Conservation (phyloP, 2,797 vertebrate species). For the Eurystomus glaucurus region DNA sequence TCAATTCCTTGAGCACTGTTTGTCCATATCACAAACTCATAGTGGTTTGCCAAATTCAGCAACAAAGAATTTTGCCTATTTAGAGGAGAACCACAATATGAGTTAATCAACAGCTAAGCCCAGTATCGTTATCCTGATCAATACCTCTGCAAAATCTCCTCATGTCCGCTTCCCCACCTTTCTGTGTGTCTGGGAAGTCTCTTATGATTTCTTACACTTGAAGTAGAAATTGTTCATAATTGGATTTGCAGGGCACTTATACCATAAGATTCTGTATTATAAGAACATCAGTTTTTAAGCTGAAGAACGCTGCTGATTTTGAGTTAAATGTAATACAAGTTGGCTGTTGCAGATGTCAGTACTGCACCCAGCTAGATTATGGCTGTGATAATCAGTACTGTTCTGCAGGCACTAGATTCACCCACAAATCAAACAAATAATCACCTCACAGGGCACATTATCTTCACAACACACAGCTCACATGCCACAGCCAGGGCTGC, state of each 20-base stretch:
- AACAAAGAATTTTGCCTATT: neutral
- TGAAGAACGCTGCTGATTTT: neutral
- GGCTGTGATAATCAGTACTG: neutral
- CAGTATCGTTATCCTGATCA: neutral
- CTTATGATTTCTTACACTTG: neutral
- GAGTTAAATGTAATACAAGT: neutral
- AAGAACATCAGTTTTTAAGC: neutral
- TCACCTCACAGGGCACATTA: neutral
- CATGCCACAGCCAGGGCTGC: neutral
- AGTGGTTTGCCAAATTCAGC: neutral
- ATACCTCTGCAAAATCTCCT: neutral
- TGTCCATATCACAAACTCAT: neutral
- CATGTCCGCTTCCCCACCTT: fast-evolving
- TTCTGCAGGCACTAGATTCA: neutral
- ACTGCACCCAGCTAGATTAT: neutral
- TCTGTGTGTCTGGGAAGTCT: neutral
- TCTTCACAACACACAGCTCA: neutral
- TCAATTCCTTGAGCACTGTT: neutral
- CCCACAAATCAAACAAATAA: neutral
- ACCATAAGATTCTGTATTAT: neutral
- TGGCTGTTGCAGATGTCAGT: neutral
- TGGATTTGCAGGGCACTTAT: neutral
- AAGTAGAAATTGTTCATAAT: neutral
- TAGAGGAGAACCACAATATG: neutral
- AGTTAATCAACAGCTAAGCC: neutral